Evolutionary conservation across 1,140 invertebrate species (phyloP).

Genomic region (Whitmania pigra): DNA sequence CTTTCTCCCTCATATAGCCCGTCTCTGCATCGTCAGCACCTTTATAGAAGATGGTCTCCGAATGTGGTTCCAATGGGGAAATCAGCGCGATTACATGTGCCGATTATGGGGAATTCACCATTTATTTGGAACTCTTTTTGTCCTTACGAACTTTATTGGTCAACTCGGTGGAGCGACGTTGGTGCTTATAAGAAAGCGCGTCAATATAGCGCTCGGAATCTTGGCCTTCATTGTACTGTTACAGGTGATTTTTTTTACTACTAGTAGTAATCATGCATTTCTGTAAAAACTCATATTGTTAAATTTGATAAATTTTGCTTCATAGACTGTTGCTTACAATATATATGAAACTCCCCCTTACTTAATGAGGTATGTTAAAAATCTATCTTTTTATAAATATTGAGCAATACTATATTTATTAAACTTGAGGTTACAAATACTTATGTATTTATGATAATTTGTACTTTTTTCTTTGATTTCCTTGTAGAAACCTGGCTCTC

Average conservation of each 20-base stretch:
- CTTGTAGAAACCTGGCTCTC: slow-evolving; percentile 71
- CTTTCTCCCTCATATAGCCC: slow-evolving; percentile 81
- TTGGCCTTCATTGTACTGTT: slow-evolving; percentile 90
- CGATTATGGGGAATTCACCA: slow-evolving; percentile 31
- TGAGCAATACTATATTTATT: neutral
- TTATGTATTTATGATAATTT: slow-evolving; percentile 45
- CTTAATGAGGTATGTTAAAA: neutral
- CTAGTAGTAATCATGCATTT: neutral
- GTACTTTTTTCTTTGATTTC: slow-evolving; percentile 37
- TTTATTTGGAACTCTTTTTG: slow-evolving; percentile 79
- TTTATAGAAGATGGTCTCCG: slow-evolving; percentile 97
- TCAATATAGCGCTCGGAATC: slow-evolving; percentile 81
- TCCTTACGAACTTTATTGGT: slow-evolving; percentile 80
- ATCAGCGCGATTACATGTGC: slow-evolving; percentile 89
- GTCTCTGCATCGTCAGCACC: slow-evolving; percentile 93
- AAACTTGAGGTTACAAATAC: neutral
- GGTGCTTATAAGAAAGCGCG: slow-evolving; percentile 80
- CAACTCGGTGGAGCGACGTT: slow-evolving; percentile 88
- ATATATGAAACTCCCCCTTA: neutral
- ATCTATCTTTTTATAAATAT: neutral
- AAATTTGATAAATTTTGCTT: neutral
- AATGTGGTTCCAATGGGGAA: slow-evolving; percentile 98
- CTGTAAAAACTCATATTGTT: neutral
- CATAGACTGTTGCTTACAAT: slow-evolving; percentile 3
- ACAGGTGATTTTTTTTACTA: slow-evolving; percentile 53